Base-by-base conservation (phyloP, 1,140 invertebrate genomes). In the Grapholita molesta region DNA sequence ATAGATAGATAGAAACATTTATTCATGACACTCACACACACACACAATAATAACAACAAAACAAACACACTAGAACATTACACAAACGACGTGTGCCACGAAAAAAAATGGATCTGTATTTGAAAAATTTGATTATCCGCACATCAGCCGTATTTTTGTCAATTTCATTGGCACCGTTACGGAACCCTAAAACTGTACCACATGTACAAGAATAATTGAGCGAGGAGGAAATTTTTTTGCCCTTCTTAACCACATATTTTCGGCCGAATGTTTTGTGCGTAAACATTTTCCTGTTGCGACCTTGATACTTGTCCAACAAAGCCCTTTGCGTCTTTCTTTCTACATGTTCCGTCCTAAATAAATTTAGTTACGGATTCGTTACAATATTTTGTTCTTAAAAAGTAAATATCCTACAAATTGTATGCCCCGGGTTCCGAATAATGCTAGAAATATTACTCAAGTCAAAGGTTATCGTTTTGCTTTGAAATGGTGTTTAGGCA, bases 211-310 rank as follows among this genome's bases (percentile, higher is more conserved):
- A 61, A 61, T 61, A 61, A 61, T 61, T 61, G 55, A 28, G n/a
- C 25, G 55, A 30, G 12, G 21, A 15, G 25, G n/a, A 61, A 61
- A 61, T 61, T n/a, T 61, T 61, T 61, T 61, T 61, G n/a, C 55
- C n/a, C 23, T 61, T 4, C 25, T 28, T 15, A 61, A 28, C 55
- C 24, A 15, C 28, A 15, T 61, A 28, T 61, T 30, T 61, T 61
- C 42, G 42, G 55, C 7, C 6, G 25, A 15, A 28, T 61, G 28
- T 61, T 61, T 61, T 61, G 55, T 18, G 55, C 55, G 55, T 30
- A 61, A 61, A 61, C 11, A 61, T 61, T 61, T 61, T 55, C 24
- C 32, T 61, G 24, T 25, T 15, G 25, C 12, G 25, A 15, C 55
- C 55, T 61, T 61, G 55, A 15, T 21, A 25, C 25, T 61, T 61